phyloP scores from a whole-genome alignment of 2,797 vertebrate genomes.

The Chelon labrosus region DNA sequence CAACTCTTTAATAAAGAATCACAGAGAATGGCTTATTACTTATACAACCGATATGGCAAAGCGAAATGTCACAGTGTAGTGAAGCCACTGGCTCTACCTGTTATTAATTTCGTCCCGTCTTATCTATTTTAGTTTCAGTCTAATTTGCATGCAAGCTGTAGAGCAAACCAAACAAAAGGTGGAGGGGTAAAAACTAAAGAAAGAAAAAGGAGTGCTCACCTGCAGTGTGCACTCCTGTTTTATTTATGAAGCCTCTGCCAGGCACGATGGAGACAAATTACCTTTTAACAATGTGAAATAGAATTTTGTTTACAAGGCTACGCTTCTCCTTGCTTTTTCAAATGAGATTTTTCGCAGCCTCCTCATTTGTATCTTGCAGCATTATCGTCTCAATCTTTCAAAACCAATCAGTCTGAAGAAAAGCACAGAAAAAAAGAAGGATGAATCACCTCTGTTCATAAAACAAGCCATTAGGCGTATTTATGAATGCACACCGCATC shows the following conservation, averaged over 20 bases:
- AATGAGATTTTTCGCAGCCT: constrained; percentile 86
- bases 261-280: constrained; percentile 87
- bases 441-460: constrained; percentile 74
- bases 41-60: constrained; percentile 15
- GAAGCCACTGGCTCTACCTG: constrained; percentile 20
- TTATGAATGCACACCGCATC: constrained; percentile 68
- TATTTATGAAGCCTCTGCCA: constrained; percentile 86
- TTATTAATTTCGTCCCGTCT: constrained; percentile 46
- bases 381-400: constrained; percentile 86
- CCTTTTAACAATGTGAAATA: constrained; percentile 89
- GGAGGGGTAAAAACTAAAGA: constrained; percentile 46
- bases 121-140: constrained; percentile 49
- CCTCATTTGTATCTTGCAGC: constrained; percentile 82
- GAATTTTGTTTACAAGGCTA: constrained; percentile 89
- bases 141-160: constrained; percentile 68
- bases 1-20: background rate
- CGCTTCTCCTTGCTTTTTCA: constrained; percentile 80
- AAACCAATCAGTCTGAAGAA: constrained; percentile 80
- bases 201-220: constrained; percentile 70
- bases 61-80: constrained; percentile 19
- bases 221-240: constrained; percentile 81
- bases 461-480: constrained; percentile 78
- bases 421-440: constrained; percentile 57
- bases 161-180: constrained; percentile 68
- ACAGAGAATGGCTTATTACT: background rate